Percentiles rank a stretch among this genome's conserved stretches.
These are phyloP conservation scores for Ctenopoma kingsleyae DNA, from an alignment of 2,797 vertebrate genomes.

Conservation along the genomic window DNA sequence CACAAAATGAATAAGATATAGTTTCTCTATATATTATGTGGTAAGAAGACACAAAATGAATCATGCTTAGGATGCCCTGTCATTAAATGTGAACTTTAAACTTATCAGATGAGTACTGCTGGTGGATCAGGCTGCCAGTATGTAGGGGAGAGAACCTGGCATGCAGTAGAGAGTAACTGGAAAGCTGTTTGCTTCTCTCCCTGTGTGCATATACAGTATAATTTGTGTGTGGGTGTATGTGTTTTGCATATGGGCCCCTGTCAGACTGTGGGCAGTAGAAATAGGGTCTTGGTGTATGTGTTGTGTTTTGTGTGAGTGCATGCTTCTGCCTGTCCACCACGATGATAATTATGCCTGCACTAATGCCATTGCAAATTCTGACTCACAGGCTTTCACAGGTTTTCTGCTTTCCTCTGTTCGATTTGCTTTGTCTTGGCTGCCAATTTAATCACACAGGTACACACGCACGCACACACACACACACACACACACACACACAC, in stretches of 20 bases:
- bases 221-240: slow-evolving; percentile 61
- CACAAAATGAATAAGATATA: not conserved
- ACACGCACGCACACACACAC: not conserved
- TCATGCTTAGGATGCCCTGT: not conserved
- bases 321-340: slow-evolving; percentile 11
- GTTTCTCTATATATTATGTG: not conserved
- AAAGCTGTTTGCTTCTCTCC: slow-evolving; percentile 54
- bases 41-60: slow-evolving; percentile 1
- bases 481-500: slow-evolving; percentile 1
- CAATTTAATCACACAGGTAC: slow-evolving; percentile 44
- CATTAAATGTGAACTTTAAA: slow-evolving; percentile 18
- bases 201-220: slow-evolving; percentile 48
- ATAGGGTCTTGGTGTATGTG: slow-evolving; percentile 26
- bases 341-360: slow-evolving; percentile 56
- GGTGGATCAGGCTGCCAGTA: slow-evolving; percentile 27
- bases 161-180: slow-evolving; percentile 38
- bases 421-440: slow-evolving; percentile 33
- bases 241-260: slow-evolving; percentile 64
- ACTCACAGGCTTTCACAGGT: slow-evolving; percentile 2
- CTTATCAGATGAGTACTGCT: slow-evolving; percentile 1
- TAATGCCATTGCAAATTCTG: slow-evolving; percentile 30
- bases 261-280: slow-evolving; percentile 59
- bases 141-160: slow-evolving; percentile 34
- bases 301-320: slow-evolving; percentile 17
- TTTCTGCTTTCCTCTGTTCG: slow-evolving; percentile 30